Base-by-base conservation (phyloP, 2,888 invertebrate genomes). In the Athripsodes cinereus region DNA sequence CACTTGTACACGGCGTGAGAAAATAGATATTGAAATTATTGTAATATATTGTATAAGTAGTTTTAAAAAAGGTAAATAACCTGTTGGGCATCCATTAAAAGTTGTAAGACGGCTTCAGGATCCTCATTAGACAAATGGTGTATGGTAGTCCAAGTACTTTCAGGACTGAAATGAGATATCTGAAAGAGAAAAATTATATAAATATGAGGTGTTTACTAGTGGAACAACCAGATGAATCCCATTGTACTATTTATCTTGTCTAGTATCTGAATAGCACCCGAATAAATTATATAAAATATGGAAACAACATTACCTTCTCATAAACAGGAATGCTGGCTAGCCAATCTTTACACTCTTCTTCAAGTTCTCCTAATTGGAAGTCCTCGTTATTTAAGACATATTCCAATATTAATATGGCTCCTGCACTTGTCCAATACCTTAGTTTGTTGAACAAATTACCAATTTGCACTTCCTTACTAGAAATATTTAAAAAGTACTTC, bases 271-370 rank as follows among this genome's bases (percentile, higher is more conserved):
- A n/a, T n/a, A n/a, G n/a, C n/a, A n/a, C n/a, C n/a, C n/a, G n/a
- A n/a, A n/a, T n/a, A n/a, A n/a, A 8, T 6, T 46, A 46, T 46
- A 18, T 16, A 16, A 6, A 46, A 46, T 13, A 46, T 8, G 22
- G 47, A 47, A 21, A 46, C 2, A 46, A 46, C 16, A 50, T 19
- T 73, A 83, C 83, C 76, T 81, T 76, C 58, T 85, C 81, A 67
- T 85, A 86, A 1, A 87, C 71, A 50, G 81, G 79, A 65, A 87
- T 83, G 66, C 82, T 81, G n/a, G 78, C 70, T 61, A 83, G 74
- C 76, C 83, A 84, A 50, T 76, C 73, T 19, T 78, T 74, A 64
- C 86, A 75, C 51, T 74, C 68, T 1, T 62, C 55, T 19, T 70
- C 67, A 22, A 72, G 49, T 8, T 62, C 54, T 0, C 58, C 47